Evolutionary conservation across 1,140 invertebrate genomes (phyloP).

Genomic region (Drosophila parabipectinata): DNA sequence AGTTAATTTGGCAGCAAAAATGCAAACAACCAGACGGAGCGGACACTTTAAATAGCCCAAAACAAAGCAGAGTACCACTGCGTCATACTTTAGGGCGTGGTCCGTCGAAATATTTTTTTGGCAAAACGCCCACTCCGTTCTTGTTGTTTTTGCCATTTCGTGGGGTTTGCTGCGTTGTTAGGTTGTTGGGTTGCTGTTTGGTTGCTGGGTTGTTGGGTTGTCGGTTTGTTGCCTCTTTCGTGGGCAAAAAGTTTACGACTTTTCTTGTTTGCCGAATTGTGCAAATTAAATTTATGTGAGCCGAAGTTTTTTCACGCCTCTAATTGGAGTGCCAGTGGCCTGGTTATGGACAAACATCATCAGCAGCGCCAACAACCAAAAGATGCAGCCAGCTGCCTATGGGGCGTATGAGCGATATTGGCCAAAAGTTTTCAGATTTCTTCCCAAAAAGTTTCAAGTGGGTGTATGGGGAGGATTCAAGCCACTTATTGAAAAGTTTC

Average conservation of each 20-base stretch:
- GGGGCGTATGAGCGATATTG: slow-evolving; percentile 45
- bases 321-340: slow-evolving; percentile 71
- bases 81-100: slow-evolving; percentile 71
- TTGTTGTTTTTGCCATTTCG: slow-evolving; percentile 47
- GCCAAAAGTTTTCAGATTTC: slow-evolving; percentile 42
- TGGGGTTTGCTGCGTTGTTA: slow-evolving; percentile 30
- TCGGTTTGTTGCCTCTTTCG: slow-evolving; percentile 38
- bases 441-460: slow-evolving; percentile 35
- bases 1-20: slow-evolving; percentile 80
- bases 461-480: neutral
- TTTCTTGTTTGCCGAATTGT: slow-evolving; percentile 75
- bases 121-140: slow-evolving; percentile 43
- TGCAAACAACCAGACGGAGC: slow-evolving; percentile 71
- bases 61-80: slow-evolving; percentile 59
- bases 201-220: neutral
- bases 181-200: slow-evolving; percentile 13
- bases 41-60: slow-evolving; percentile 69
- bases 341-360: slow-evolving; percentile 51
- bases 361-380: neutral
- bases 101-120: slow-evolving; percentile 44
- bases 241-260: slow-evolving; percentile 73
- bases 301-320: slow-evolving; percentile 70
- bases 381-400: slow-evolving; percentile 4
- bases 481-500: slow-evolving; percentile 24
- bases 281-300: slow-evolving; percentile 79